Conservation (phyloP, 1,140 invertebrate species). For the Meloidogyne chitwoodi region DNA sequence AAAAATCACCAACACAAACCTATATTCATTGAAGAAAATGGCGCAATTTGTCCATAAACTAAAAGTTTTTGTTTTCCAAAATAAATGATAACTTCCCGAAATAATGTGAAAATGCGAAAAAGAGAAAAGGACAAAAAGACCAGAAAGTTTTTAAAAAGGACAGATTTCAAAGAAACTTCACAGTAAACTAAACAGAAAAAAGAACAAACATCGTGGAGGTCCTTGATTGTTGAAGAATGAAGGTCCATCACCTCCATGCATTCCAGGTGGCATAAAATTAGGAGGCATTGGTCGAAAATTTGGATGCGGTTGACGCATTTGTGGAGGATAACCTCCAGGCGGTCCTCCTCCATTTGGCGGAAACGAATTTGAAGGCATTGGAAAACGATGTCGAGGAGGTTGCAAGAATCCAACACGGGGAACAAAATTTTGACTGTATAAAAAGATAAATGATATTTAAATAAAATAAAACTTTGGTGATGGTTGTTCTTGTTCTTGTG, state of each 20-base stretch:
- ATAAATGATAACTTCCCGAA: background rate
- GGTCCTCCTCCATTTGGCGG: background rate
- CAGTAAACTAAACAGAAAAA: background rate
- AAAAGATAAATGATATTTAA: background rate
- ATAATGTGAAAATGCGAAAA: background rate
- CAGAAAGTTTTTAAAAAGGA: background rate
- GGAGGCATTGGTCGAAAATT: slow-evolving; percentile 11
- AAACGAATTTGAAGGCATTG: background rate
- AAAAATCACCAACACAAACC: background rate
- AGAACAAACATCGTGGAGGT: background rate
- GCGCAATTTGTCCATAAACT: background rate
- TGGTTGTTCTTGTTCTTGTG: too few species aligned
- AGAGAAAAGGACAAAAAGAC: background rate
- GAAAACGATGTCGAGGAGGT: background rate
- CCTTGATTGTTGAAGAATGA: background rate
- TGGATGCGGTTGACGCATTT: background rate
- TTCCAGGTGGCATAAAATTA: background rate
- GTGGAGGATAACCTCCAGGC: background rate
- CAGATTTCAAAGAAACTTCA: background rate
- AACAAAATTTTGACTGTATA: background rate
- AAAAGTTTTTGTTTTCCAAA: background rate
- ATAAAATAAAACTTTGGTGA: too few species aligned
- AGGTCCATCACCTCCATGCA: background rate
- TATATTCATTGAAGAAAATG: background rate
- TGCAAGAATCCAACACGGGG: background rate